Evolutionary conservation across 2,888 invertebrate genomes (phyloP).

Genomic region (Pseudeuparius sepicola): DNA sequence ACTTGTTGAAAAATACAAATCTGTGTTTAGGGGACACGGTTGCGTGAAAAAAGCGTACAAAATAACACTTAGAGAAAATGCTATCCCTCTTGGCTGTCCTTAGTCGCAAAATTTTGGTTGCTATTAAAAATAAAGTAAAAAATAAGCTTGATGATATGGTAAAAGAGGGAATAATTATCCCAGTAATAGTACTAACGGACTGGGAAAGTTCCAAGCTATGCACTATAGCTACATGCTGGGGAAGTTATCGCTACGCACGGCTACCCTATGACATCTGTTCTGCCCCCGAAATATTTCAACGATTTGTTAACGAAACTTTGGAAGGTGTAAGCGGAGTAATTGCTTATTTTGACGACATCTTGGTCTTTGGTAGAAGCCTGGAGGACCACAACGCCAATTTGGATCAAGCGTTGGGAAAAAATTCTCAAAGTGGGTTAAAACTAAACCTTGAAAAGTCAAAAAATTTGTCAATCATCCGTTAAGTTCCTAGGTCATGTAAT

Average conservation of each 20-base stretch:
- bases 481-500: slow-evolving; percentile 22
- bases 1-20: neutral
- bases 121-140: slow-evolving; percentile 2
- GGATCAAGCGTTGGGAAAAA: slow-evolving; percentile 18
- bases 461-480: slow-evolving; percentile 7
- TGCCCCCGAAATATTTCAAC: neutral
- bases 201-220: neutral
- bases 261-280: no score
- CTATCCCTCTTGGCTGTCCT: no score
- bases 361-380: slow-evolving; percentile 21
- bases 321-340: no score
- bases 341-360: slow-evolving; percentile 27
- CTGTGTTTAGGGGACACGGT: neutral
- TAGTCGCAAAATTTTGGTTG: no score
- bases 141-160: neutral
- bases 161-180: neutral
- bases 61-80: neutral
- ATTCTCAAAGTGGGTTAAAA: slow-evolving; percentile 14
- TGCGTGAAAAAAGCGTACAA: neutral
- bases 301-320: slow-evolving; percentile 18
- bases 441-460: slow-evolving; percentile 9
- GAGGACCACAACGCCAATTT: slow-evolving; percentile 25
- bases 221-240: no score
- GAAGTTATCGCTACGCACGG: no score
- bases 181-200: neutral